phyloP scores from a whole-genome alignment of 2,888 invertebrate species.

The Tetranychus truncatus region DNA sequence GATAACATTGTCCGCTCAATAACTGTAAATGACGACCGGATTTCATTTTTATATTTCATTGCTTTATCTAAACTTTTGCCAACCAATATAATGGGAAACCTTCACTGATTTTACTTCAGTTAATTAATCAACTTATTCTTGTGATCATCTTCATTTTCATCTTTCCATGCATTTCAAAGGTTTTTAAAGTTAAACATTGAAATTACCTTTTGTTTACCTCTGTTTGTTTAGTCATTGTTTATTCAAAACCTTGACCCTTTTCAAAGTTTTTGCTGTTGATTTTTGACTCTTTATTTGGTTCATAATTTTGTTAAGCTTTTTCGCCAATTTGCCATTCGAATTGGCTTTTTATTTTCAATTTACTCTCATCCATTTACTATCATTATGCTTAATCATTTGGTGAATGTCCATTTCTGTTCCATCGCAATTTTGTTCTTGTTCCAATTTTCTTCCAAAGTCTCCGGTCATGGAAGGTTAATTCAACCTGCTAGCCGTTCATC shows the following conservation, averaged over 20 bases:
- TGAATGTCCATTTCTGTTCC: not conserved
- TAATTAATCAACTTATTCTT: not conserved
- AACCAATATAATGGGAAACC: not conserved
- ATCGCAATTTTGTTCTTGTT: not conserved
- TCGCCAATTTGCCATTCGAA: not conserved
- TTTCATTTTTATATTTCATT: not conserved
- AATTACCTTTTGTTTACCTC: too few species aligned
- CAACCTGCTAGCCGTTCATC: conserved; percentile 79
- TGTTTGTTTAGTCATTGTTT: too few species aligned
- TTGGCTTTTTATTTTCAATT: not conserved
- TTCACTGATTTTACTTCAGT: not conserved
- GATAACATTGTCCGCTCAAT: not conserved
- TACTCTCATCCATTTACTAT: not conserved
- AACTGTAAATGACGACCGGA: not conserved
- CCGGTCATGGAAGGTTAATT: not conserved
- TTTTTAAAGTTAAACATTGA: too few species aligned
- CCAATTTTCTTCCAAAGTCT: not conserved
- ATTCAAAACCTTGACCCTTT: too few species aligned
- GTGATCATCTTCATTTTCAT: too few species aligned
- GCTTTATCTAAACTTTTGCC: not conserved
- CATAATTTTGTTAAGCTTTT: not conserved
- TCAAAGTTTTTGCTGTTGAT: too few species aligned
- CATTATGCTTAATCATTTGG: not conserved
- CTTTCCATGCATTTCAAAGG: too few species aligned
- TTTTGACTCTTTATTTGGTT: too few species aligned